Base-by-base conservation (phyloP, 1,140 invertebrate genomes). In the Acromyrmex charruanus region DNA sequence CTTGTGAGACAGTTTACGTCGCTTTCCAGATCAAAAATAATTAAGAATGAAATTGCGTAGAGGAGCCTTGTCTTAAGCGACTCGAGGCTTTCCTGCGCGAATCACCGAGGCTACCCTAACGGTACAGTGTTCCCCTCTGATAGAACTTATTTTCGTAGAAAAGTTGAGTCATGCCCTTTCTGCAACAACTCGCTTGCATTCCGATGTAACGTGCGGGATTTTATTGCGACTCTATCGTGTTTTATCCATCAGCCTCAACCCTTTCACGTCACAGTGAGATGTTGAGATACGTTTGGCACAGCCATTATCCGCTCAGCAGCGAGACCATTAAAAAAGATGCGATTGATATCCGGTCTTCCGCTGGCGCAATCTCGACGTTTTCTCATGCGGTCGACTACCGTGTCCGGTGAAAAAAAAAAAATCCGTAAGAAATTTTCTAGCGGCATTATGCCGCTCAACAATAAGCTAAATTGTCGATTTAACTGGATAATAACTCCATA, bases 271-370 rank as follows among this genome's bases (percentile, higher is more conserved):
- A 71, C 66, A 49, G 65, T 7, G 35, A 74, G 80, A 82, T 72
- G 69, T n/a, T 18, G 68, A 49, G 80, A 84, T 75, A 61, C 28
- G 39, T 84, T 61, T 61, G 55, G 25, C 55, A 55, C n/a, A 31
- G 69, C 69, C 55, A 74, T 84, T 84, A 84, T 74, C 18, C 68
- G 55, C 53, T 39, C 68, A 35, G 25, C 80, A 16, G 80, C 80
- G 80, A 61, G 53, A 61, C 39, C 69, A 75, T 84, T 63, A 61
- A 84, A 84, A 84, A 75, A 61, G 80, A 84, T 84, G 69, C 58
- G 80, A 84, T 84, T 84, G 80, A 84, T 84, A 84, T 84, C 80
- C 80, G 80, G 80, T 58, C 69, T 84, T 84, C 80, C 80, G 69
- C 55, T 84, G 69, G 69, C 80, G 80, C 55, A 84, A 84, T 84